Base-by-base conservation (phyloP, 2,113 vertebrate species). In the Caranx melampygus region DNA sequence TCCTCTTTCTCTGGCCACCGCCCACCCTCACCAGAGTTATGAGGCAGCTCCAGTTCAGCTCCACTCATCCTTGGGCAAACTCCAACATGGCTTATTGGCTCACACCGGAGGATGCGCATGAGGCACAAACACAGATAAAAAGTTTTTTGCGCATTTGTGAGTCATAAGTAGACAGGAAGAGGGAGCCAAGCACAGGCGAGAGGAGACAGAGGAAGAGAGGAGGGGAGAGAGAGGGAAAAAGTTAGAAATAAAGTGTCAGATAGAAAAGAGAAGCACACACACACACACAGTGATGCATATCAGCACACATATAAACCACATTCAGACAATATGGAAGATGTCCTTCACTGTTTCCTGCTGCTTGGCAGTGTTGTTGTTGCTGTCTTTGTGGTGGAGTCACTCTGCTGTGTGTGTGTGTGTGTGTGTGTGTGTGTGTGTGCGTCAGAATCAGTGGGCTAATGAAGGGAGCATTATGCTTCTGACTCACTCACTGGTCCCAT, bases 391-490 rank as follows among this genome's bases (percentile, higher is more conserved):
- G 67, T 78, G 16, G 75, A 89, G 83, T 55, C 54, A 64, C 54
- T 76, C 21, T 62, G 68, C 57, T 20, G 75, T 72, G 37, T 81
- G 77, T 85, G 73, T 31, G 54, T 75, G 54, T 54, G 68, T 86
- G 33, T 44, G 65, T 77, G 82, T 51, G 81, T 91, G 68, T 86
- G 33, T 44, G 68, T 76, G 82, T 55, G 59, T 75, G 76, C 76
- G 81, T 91, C 89, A 90, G 83, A 86, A 82, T 79, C 86, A 60
- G 83, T 85, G 80, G 89, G 84, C 89, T 89, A 89, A 91, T 91
- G 87, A 91, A 84, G 75, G 80, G 18, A 89, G 87, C 77, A 51
- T 82, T 88, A 87, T 88, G 89, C 87, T 66, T 86, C 85, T 92
- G 92, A 92, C 89, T 89, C 90, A 91, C 84, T 83, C 90, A 63